phyloP scores from a whole-genome alignment of 2,888 invertebrate genomes.

The Callinectes sapidus region DNA sequence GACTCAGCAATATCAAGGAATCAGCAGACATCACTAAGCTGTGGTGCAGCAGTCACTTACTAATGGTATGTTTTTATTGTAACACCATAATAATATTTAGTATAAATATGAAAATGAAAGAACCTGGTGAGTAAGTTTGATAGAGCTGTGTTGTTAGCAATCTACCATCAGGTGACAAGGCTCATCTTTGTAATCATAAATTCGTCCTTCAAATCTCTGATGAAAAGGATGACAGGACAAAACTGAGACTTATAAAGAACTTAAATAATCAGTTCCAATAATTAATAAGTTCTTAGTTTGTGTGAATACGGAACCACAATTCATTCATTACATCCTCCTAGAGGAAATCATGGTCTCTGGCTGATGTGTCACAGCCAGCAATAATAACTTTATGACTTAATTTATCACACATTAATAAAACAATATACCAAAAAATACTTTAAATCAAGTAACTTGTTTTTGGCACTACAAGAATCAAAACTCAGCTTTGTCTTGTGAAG shows the following conservation, averaged over 20 bases:
- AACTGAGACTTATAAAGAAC: neutral
- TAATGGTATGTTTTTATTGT: neutral
- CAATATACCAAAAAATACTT: neutral
- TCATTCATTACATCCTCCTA: neutral
- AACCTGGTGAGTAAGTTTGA: neutral
- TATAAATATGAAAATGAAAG: neutral
- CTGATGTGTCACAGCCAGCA: neutral
- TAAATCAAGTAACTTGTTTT: constrained; percentile 33
- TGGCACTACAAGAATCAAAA: constrained; percentile 46
- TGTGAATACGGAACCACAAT: neutral
- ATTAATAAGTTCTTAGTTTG: neutral
- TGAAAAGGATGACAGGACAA: neutral
- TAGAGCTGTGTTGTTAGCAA: neutral
- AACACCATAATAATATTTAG: neutral
- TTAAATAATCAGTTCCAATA: neutral
- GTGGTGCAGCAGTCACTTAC: neutral
- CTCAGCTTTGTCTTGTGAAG: constrained; percentile 27
- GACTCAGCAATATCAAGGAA: neutral
- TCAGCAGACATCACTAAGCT: neutral
- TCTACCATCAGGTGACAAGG: neutral
- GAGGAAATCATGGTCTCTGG: neutral
- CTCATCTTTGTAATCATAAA: neutral
- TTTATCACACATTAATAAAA: neutral
- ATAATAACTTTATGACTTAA: neutral
- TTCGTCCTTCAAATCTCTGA: neutral